Evolutionary conservation across 2,888 invertebrate genomes (phyloP).

Genomic region (Ormyrus rosae): DNA sequence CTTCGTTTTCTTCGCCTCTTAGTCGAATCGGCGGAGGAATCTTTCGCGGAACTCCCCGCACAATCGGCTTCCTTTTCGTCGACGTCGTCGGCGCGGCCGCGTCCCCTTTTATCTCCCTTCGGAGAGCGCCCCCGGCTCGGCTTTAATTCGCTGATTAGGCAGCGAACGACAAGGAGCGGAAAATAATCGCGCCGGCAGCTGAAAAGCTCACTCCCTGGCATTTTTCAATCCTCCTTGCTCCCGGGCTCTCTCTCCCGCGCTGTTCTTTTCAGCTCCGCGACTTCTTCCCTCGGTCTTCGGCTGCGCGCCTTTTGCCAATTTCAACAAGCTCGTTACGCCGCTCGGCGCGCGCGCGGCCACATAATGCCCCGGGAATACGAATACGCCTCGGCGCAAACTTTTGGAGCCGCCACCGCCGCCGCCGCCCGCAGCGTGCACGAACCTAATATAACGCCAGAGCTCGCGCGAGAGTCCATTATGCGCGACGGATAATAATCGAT

Average conservation of each 20-base stretch:
- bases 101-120: constrained; percentile 20
- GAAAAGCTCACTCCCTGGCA: constrained; percentile 57
- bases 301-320: no score
- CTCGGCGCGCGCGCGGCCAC: no score
- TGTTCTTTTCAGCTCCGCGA: not conserved
- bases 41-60: constrained; percentile 36
- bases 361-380: no score
- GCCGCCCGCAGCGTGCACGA: no score
- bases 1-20: constrained; percentile 29
- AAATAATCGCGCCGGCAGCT: constrained; percentile 68
- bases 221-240: constrained; percentile 69
- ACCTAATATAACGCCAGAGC: no score
- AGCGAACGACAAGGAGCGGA: constrained; percentile 68
- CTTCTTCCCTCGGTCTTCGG: no score
- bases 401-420: no score
- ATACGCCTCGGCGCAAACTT: no score
- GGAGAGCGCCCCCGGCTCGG: constrained; percentile 63
- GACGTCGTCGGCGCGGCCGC: not conserved
- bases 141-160: constrained; percentile 73
- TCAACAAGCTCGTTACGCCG: no score
- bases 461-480: no score
- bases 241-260: not conserved
- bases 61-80: constrained; percentile 41
- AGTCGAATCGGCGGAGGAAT: constrained; percentile 51
- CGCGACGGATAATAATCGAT: no score